These are phyloP conservation scores for Otus sunia DNA, from an alignment of 2,113 vertebrate species.

Conservation along the genomic window DNA sequence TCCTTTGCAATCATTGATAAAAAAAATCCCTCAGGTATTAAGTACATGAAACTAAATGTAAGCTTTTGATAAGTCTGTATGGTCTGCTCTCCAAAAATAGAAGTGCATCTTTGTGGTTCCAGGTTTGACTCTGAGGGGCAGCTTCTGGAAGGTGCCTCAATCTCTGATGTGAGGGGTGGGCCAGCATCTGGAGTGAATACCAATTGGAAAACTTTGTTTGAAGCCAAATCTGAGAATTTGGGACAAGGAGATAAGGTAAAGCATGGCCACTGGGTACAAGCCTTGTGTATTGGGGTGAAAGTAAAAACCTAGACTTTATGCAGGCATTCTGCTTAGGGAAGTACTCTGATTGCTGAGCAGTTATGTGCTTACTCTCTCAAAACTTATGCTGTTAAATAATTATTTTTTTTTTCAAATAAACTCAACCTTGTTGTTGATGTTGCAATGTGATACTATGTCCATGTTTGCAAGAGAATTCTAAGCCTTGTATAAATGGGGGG, in stretches of 20 bases:
- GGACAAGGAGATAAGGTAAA: slow-evolving; percentile 95
- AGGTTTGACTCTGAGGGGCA: slow-evolving; percentile 97
- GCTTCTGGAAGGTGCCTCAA: slow-evolving; percentile 83
- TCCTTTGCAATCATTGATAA: slow-evolving; percentile 24
- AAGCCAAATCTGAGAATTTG: slow-evolving; percentile 90
- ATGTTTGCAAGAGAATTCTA: neutral
- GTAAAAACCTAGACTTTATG: neutral
- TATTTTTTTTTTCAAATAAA: neutral
- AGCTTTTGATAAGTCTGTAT: neutral
- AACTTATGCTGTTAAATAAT: neutral
- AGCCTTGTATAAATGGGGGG: neutral
- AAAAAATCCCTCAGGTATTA: neutral
- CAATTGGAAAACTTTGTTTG: slow-evolving; percentile 91
- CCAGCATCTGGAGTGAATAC: slow-evolving; percentile 61
- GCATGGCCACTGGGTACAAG: neutral
- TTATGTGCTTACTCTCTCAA: neutral
- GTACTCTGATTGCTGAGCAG: neutral
- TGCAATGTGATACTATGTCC: neutral
- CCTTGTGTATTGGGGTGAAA: neutral
- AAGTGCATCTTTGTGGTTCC: slow-evolving; percentile 12
- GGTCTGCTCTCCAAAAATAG: neutral
- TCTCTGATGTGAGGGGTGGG: slow-evolving; percentile 83
- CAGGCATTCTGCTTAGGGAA: neutral
- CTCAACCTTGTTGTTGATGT: neutral
- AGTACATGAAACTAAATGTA: neutral